These are phyloP conservation scores for Aldabrachelys gigantea DNA, from an alignment of 2,113 vertebrate genomes.

Conservation along the genomic window DNA sequence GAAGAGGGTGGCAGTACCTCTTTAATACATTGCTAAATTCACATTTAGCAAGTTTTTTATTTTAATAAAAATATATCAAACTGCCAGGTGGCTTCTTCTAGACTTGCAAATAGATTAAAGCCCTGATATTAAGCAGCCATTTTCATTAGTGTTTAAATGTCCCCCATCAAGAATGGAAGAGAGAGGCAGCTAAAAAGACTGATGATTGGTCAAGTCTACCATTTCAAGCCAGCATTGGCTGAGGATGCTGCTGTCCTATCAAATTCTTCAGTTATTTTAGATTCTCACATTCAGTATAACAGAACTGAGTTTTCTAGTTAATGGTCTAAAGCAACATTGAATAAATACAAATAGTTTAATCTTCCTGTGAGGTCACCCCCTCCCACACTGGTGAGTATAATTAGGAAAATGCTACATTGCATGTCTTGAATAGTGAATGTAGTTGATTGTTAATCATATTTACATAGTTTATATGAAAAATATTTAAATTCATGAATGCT, in stretches of 20 bases:
- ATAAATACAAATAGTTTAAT: conserved; percentile 81
- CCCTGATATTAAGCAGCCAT: conserved; percentile 66
- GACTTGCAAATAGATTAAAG: conserved; percentile 19
- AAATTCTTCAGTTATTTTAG: conserved; percentile 56
- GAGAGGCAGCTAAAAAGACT: conserved; percentile 54
- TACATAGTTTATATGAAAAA: conserved; percentile 75
- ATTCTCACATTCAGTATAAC: conserved; percentile 35
- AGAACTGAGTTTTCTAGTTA: conserved; percentile 62
- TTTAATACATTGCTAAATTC: not conserved
- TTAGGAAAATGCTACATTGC: conserved; percentile 77
- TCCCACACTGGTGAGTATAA: conserved; percentile 71
- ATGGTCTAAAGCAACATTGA: conserved; percentile 69
- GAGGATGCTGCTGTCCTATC: conserved; percentile 18
- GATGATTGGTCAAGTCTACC: conserved; percentile 52
- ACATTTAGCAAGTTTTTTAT: not conserved
- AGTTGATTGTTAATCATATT: conserved; percentile 79
- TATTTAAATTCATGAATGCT: conserved; percentile 74
- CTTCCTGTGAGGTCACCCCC: conserved; percentile 67
- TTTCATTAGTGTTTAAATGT: conserved; percentile 71
- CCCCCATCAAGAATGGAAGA: conserved; percentile 46
- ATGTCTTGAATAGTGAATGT: conserved; percentile 65
- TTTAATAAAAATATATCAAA: conserved; percentile 36
- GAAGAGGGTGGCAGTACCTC: not conserved
- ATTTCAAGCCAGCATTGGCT: conserved; percentile 33
- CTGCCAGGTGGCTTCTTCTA: conserved; percentile 53